Conservation (phyloP, 1,140 invertebrate genomes). For the Neodiprion fabricii region DNA sequence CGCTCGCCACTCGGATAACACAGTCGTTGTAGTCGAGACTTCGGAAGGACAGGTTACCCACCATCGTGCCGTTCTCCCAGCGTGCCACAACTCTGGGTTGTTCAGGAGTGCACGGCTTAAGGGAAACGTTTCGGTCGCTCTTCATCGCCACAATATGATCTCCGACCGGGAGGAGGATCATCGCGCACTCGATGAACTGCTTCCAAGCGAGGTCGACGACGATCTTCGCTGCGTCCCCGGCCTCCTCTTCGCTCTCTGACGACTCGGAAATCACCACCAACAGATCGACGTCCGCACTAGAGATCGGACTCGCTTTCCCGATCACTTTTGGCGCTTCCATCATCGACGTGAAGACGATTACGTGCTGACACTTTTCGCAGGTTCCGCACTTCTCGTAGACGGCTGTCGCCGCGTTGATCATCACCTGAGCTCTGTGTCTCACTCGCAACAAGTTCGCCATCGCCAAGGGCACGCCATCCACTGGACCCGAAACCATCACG, state of each 20-base stretch:
- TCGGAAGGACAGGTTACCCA: background rate
- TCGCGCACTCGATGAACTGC: too few relatives aligned
- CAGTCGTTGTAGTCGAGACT: background rate
- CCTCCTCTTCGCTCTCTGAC: too few relatives aligned
- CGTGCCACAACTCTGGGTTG: too few relatives aligned
- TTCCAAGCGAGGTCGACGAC: too few relatives aligned
- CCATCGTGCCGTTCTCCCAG: too few relatives aligned
- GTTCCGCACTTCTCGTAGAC: background rate
- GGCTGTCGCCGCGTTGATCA: too few relatives aligned
- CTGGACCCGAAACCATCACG: background rate
- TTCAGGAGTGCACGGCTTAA: too few relatives aligned
- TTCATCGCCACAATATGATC: too few relatives aligned
- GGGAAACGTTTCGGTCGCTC: too few relatives aligned
- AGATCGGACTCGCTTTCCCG: background rate
- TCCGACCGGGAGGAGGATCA: too few relatives aligned
- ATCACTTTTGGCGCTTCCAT: background rate
- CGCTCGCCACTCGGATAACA: background rate
- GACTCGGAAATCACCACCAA: background rate
- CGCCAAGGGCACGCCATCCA: background rate
- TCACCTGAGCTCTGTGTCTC: background rate
- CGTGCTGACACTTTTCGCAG: background rate
- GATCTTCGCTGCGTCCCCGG: too few relatives aligned
- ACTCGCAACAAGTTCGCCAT: background rate
- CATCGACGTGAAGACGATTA: background rate
- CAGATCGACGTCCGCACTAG: background rate